Evolutionary conservation across 2,113 vertebrate species (phyloP).

Genomic region (Galbula dea): DNA sequence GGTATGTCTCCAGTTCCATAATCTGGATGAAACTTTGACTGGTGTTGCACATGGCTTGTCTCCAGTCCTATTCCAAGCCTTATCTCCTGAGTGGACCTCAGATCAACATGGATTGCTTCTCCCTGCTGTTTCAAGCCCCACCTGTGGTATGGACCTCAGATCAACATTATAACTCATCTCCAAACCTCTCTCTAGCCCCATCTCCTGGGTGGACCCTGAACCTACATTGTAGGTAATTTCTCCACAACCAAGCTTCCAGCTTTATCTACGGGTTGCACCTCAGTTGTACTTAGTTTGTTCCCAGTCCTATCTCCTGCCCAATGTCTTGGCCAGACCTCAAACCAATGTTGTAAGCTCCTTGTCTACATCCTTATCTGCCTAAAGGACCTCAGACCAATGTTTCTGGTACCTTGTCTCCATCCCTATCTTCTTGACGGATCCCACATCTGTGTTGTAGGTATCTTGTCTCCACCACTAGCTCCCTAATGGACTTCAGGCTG

Average conservation of each 20-base stretch:
- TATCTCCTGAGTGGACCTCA: not conserved
- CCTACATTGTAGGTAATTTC: not conserved
- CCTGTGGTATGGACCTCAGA: too few relatives aligned
- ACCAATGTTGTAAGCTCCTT: not conserved
- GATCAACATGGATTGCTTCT: accelerated
- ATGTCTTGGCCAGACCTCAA: not conserved
- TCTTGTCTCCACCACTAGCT: not conserved
- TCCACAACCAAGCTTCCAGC: not conserved
- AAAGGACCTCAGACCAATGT: not conserved
- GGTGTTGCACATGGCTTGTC: not conserved
- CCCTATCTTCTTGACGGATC: too few relatives aligned
- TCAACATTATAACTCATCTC: not conserved
- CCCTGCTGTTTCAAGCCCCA: not conserved
- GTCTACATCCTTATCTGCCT: not conserved
- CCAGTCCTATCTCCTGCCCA: not conserved
- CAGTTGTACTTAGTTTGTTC: not conserved
- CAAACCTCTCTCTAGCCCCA: not conserved
- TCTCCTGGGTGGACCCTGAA: not conserved
- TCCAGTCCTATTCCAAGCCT: not conserved
- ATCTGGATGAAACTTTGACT: not conserved
- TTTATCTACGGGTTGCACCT: not conserved
- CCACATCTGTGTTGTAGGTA: not conserved
- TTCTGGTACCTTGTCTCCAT: not conserved
- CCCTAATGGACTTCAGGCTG: not conserved
- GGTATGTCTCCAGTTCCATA: not conserved